Evolutionary conservation across 2,888 invertebrate species (phyloP).

Genomic region (Drosophila atroscutellata): DNA sequence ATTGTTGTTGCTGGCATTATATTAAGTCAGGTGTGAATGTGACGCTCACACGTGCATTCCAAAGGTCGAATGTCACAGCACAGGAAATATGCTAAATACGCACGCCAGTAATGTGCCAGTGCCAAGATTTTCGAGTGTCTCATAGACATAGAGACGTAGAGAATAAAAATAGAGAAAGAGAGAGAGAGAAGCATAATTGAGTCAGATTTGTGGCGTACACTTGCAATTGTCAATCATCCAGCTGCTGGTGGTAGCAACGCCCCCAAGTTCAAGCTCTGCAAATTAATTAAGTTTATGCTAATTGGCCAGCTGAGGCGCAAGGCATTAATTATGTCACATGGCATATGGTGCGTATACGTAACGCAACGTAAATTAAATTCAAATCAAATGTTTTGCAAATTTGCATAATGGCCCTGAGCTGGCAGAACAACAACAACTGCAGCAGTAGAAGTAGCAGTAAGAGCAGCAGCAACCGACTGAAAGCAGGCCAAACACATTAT

Average conservation of each 20-base stretch:
- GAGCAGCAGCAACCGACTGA: slow-evolving; percentile 12
- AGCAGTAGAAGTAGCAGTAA: not conserved
- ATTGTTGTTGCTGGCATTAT: slow-evolving; percentile 13
- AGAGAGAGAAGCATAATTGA: slow-evolving; percentile 28
- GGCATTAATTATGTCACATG: slow-evolving; percentile 62
- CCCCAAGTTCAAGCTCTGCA: slow-evolving; percentile 33
- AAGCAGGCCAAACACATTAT: slow-evolving; percentile 63
- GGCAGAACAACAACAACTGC: not conserved
- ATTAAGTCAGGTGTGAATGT: slow-evolving; percentile 51
- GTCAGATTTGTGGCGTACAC: slow-evolving; percentile 28
- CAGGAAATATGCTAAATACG: slow-evolving; percentile 69
- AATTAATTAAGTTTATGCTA: slow-evolving; percentile 78
- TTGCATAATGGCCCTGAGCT: slow-evolving; percentile 63
- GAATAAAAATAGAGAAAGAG: not conserved
- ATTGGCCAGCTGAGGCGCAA: slow-evolving; percentile 54
- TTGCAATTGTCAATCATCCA: slow-evolving; percentile 51
- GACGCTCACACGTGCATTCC: slow-evolving; percentile 29
- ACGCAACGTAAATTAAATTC: slow-evolving; percentile 61
- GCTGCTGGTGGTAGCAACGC: slow-evolving; percentile 11
- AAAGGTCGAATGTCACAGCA: slow-evolving; percentile 61
- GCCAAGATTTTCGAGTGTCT: slow-evolving; percentile 19
- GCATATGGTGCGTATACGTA: slow-evolving; percentile 60
- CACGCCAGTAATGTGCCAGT: slow-evolving; percentile 19
- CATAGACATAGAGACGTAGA: not conserved
- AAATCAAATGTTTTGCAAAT: slow-evolving; percentile 68